Evolutionary conservation across 2,113 vertebrate genomes (phyloP), one percentile per base, ranked within the genome.

Genomic region (Zapornia atra): DNA sequence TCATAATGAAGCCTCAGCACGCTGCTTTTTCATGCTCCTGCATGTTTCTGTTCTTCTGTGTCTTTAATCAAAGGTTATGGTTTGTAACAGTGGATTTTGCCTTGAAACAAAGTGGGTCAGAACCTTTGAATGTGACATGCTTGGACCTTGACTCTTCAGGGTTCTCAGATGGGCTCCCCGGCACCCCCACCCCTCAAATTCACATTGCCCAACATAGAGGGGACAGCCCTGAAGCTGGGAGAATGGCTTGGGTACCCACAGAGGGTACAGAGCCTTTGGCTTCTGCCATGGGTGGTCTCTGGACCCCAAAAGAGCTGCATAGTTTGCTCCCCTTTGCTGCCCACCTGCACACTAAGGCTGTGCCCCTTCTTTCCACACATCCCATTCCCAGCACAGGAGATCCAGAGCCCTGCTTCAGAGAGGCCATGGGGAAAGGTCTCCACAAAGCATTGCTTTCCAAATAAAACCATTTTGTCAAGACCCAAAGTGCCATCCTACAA

Each of bases 241-340:
- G n/a, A 50, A 24, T 1, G 6, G 8, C 24, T 48, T 29, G 56
- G 36, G 38, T 33, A 25, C 16, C 12, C 7, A 2, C 5, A 33
- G 54, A 34, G 59, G 20, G 10, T 12, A 10, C 5, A 1, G 38
- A 88, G 31, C 73, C 26, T 14, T 51, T 48, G 46, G 61, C 56
- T 24, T 38, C 42, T 6, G 6, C 11, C 28, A 6, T 4, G 29
- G 36, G 6, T 3, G 3, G 20, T 51, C 36, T 16, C 34, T 0
- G 22, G 59, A 15, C 18, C 20, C 70, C 31, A 31, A 50, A 9
- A 8, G 31, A 70, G 14, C 81, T 36, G 57, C 42, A 15, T 9
- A 7, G 33, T 75, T 42, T 56, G 48, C 29, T 86, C 31, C 61
- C 7, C 50, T 64, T 26, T 42, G 28, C 17, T 6, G 6, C 22